A percentile compares a stretch with the other conserved stretches of the same genome.
Conservation (phyloP, 1,140 invertebrate species). For the Homarus americanus region DNA sequence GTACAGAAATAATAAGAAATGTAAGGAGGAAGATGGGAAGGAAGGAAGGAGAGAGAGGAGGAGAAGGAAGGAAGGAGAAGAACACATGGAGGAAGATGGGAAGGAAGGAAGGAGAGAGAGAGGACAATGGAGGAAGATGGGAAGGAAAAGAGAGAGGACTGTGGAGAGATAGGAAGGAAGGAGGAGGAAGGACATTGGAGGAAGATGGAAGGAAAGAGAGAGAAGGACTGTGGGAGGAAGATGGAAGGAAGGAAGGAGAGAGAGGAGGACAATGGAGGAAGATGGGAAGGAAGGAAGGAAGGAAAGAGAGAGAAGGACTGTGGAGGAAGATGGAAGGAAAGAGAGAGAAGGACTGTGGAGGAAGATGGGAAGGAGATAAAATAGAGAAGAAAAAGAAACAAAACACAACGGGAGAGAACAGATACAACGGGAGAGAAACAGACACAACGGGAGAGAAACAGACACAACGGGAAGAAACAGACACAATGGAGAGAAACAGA, state of each 20-base stretch:
- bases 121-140: background rate
- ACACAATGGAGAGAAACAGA: background rate
- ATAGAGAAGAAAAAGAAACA: background rate
- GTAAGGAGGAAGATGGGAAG: too few species aligned
- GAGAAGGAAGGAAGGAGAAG: background rate
- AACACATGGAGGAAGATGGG: background rate
- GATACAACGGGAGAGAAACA: too few species aligned
- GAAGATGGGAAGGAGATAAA: background rate
- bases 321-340: background rate
- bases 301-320: background rate
- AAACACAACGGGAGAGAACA: too few species aligned
- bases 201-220: too few species aligned
- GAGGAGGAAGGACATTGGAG: too few species aligned
- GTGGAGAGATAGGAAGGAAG: too few species aligned
- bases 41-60: too few species aligned
- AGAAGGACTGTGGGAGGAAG: background rate
- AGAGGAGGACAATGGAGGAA: background rate
- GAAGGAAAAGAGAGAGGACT: too few species aligned
- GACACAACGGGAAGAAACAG: background rate
- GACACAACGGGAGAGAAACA: too few species aligned
- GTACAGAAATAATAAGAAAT: too few species aligned
- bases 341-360: background rate
- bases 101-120: background rate
- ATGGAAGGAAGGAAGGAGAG: background rate
- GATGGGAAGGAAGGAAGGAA: background rate